Evolutionary conservation across 2,113 vertebrate species (phyloP), one percentile per base, ranked within the genome.

Genomic region (Herpetotheres cachinnans): DNA sequence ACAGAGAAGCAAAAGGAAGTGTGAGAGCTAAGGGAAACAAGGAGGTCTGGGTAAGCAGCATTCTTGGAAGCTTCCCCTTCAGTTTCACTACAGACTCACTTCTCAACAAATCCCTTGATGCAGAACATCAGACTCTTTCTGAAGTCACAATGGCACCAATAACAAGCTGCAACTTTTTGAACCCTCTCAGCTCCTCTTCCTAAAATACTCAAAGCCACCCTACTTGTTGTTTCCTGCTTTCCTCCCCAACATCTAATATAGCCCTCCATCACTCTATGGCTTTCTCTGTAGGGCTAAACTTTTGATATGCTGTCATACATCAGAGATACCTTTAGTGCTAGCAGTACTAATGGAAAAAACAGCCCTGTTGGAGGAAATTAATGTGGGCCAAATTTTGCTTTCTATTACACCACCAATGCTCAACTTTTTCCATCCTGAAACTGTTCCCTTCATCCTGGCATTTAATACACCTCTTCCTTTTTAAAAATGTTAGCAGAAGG

Each of bases 361-460:
- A 85, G 24, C 36, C 54, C 84, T 55, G 20, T 49, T 27, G 59
- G 24, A 95, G 84, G 84, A 97, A 95, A 85, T 16, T 38, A 54
- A 22, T 0, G 10, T 50, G 46, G 66, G 91, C 94, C 95, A 97
- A 94, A 67, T 77, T 97, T 96, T 95, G 86, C 96, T 95, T 96
- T 97, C 95, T 94, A 93, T 96, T 94, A 93, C 74, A 93, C 58
- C 58, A 77, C 29, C 46, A 50, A 90, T 94, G 67, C 87, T 93
- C 89, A 91, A 72, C 3, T n/a, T 96, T 94, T 97, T 93, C 96
- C 96, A 94, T 79, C 59, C 70, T 85, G 65, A 95, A 95, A 86
- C 73, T 59, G 18, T 69, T 96, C 54, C 92, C 62, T 91, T 85
- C 78, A 52, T 73, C 81, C 66, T 82, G 74, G 50, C 24, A 34